Evolutionary conservation across 2,797 vertebrate species (phyloP), one percentile per base, ranked within the genome.

Genomic region (Spondyliosoma cantharus): DNA sequence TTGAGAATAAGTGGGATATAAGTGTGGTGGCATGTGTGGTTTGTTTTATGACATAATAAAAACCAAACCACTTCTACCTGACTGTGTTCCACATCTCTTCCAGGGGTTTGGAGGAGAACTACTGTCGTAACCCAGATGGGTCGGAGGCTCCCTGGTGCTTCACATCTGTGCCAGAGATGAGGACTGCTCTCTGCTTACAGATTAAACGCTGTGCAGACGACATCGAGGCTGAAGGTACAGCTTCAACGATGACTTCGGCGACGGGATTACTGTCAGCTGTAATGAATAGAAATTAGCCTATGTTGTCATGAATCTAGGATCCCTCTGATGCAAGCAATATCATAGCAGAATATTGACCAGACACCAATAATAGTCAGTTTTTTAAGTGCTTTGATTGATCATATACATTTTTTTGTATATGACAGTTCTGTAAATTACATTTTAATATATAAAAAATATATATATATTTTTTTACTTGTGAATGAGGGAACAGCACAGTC

Each of bases 101-200:
- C 86, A 99, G 98, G 84, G 97, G 97, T 83, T 89, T 99, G 90
- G 95, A 95, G 78, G 97, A 98, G 92, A 99, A 99, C 91, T 99
- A 97, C 93, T 99, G 98, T 82, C 95, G 98, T 74, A 99, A 99
- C 85, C 98, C 98, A 0, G 98, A 99, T 0, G 97, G 97, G 16
- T 98, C 97, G 0, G 98, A 99, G 91, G 98, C 97, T 12, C 98
- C 98, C 0, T 99, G 98, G 98, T 99, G 98, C 89, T 99, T 99
- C 92, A 98, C 97, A 0, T 92, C 96, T 6, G 86, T 91, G 43
- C 71, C 95, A 0, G 91, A 92, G 14, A 77, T 97, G 94, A 96
- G 96, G 57, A 90, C 96, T 0, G 97, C 96, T 15, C 97, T 97
- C 78, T 99, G 98, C 86, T 94, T 98, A 87, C 98, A 99, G 92